Conservation (phyloP, 2,797 vertebrate genomes). For the Anomalospiza imberbis region DNA sequence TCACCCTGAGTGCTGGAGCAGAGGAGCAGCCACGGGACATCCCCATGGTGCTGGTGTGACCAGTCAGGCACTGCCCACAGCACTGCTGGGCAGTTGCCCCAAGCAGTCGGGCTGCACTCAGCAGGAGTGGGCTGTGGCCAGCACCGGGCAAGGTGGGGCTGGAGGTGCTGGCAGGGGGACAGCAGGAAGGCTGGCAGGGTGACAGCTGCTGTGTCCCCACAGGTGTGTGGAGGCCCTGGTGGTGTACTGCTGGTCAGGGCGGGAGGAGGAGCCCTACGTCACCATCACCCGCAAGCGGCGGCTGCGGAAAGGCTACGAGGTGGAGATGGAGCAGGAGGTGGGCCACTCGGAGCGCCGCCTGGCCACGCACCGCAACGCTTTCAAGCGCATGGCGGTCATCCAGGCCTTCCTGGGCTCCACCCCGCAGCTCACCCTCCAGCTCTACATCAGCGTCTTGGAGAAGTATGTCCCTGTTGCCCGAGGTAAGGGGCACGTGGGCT, state of each 20-base stretch:
- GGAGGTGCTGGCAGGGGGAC: not conserved
- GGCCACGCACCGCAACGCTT: constrained; percentile 89
- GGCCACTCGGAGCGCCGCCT: constrained; percentile 87
- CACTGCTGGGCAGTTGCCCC: not conserved
- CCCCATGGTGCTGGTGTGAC: fast-evolving
- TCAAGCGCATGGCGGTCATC: constrained; percentile 92
- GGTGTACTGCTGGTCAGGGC: constrained; percentile 83
- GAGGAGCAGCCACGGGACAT: not conserved
- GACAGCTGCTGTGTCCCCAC: not conserved
- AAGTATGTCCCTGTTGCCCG: constrained; percentile 77
- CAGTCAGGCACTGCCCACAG: not conserved
- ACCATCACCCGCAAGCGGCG: constrained; percentile 91
- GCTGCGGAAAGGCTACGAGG: constrained; percentile 77
- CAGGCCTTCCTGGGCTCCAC: constrained; percentile 97
- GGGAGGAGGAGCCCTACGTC: constrained; percentile 90
- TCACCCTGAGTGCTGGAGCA: not conserved
- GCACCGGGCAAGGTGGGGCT: fast-evolving
- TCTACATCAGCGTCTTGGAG: constrained; percentile 90
- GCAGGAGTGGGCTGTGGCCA: not conserved
- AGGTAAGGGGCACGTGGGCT: constrained; percentile 69
- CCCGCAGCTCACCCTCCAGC: constrained; percentile 93
- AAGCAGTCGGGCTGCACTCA: fast-evolving
- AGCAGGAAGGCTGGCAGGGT: fast-evolving
- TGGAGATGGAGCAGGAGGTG: constrained; percentile 88
- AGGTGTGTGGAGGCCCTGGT: constrained; percentile 85